Evolutionary conservation across 2,113 vertebrate genomes (phyloP), one percentile per base, ranked within the genome.

Genomic region (Ptilonorhynchus violaceus): DNA sequence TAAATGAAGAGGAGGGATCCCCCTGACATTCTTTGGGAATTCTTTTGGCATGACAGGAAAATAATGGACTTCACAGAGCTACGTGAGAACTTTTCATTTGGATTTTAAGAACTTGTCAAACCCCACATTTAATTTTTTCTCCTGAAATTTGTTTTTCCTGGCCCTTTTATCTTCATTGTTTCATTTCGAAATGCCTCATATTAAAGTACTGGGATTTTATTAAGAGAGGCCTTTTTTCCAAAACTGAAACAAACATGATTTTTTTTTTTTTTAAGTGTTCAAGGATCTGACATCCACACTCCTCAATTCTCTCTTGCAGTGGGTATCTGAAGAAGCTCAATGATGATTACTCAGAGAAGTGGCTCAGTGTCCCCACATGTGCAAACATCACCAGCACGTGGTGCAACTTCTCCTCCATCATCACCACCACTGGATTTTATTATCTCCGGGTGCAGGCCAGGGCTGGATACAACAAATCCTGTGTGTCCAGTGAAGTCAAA

Each of bases 361-460:
- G 98, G 98, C 13, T 2, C 27, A 68, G 11, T 14, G 77, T 98
- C 37, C 50, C 76, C 0, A 8, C n/a, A 4, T 98, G 98, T 78
- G 62, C 91, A 70, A 85, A 89, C n/a, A 76, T 96, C 90, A 49
- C 2, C 47, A 39, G 49, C 15, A 86, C 77, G 4, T n/a, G 35
- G 1, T 98, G 98, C 89, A 66, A 86, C 72, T 88, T 98, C 41
- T 85, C 97, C 53, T 81, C 49, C 52, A 5, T 46, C 23, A 3
- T 67, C 56, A 33, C 10, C 41, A 0, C 1, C n/a, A 6, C 5
- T 2, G 95, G 80, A 5, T 60, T 53, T 37, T 95, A 94, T 63
- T 94, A 87, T 3, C 24, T 98, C 3, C 89, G 97, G 1, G 97
- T 98, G 37, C 95, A 80, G 52, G 96, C 98, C 28, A 39, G 93